Conservation (phyloP, 2,113 vertebrate species). For the Theristicus caerulescens region DNA sequence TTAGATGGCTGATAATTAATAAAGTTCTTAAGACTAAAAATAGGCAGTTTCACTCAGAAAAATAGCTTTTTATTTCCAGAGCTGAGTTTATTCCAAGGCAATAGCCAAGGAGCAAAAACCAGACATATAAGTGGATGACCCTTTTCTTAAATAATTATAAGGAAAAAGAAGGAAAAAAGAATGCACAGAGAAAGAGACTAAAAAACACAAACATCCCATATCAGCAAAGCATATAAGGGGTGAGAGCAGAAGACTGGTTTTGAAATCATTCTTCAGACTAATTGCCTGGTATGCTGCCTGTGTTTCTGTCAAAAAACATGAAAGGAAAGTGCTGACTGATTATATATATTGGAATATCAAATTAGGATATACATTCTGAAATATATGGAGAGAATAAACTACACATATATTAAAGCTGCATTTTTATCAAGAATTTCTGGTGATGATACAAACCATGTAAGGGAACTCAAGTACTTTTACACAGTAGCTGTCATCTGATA, state of each 20-base stretch:
- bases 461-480: constrained; percentile 29
- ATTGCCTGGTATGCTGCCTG: constrained; percentile 41
- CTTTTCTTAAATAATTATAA: neutral
- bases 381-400: constrained; percentile 51
- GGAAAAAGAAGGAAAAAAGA: neutral
- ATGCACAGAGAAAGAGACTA: neutral
- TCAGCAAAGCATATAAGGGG: neutral
- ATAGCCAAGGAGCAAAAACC: neutral
- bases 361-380: constrained; percentile 53
- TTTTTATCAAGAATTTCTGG: constrained; percentile 52
- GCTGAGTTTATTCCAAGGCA: neutral
- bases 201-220: neutral
- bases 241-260: neutral
- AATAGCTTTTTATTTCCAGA: neutral
- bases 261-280: constrained; percentile 62
- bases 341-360: constrained; percentile 55
- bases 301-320: constrained; percentile 62
- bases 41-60: neutral
- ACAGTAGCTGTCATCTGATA: constrained; percentile 47
- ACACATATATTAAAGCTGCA: constrained; percentile 44
- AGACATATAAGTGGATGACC: neutral
- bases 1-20: neutral
- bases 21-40: neutral
- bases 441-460: constrained; percentile 32
- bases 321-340: constrained; percentile 50